phyloP scores from a whole-genome alignment of 2,113 vertebrate genomes.

The Ciconia boyciana region DNA sequence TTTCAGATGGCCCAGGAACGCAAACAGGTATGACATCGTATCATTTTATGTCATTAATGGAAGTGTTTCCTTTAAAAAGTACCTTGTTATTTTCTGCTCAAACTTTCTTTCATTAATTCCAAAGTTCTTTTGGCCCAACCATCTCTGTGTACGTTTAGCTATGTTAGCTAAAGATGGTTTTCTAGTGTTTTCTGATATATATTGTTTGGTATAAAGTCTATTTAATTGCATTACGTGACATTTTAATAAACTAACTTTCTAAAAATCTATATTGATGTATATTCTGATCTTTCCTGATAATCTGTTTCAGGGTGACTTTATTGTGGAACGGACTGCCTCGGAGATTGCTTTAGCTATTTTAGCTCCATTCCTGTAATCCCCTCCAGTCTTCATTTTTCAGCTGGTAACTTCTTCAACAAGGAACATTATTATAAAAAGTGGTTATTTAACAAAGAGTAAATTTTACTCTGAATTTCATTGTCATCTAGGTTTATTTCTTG shows the following conservation, averaged over 20 bases:
- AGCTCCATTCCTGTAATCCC: neutral
- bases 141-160: neutral
- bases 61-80: neutral
- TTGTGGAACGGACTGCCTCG: neutral
- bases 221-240: neutral
- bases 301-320: neutral
- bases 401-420: neutral
- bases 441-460: neutral
- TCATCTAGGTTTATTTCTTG: neutral
- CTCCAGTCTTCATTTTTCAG: neutral
- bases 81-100: neutral
- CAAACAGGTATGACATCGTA: neutral
- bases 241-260: neutral
- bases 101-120: neutral
- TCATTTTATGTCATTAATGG: neutral
- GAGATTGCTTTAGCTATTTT: neutral
- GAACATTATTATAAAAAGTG: neutral
- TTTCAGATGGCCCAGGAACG: neutral
- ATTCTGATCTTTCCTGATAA: neutral
- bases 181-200: neutral
- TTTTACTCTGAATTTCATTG: neutral
- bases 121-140: neutral
- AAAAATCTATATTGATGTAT: neutral
- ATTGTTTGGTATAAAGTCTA: too few species aligned
- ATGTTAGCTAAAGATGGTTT: neutral